phyloP scores from a whole-genome alignment of 2,113 vertebrate species.

The Nyctereutes procyonoides region DNA sequence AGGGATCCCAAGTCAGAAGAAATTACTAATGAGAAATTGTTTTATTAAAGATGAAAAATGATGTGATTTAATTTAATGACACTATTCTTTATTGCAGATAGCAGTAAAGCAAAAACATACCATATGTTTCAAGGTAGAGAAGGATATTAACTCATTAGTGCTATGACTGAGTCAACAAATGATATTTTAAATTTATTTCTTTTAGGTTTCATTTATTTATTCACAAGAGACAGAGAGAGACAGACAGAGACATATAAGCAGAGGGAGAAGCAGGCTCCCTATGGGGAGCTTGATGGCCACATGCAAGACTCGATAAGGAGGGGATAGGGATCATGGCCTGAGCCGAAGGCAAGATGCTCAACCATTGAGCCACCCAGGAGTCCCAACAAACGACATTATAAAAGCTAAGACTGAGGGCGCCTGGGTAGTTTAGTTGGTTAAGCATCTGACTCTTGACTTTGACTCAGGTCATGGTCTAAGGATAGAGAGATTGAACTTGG shows the following conservation, averaged over 20 bases:
- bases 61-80: neutral
- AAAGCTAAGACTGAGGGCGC: neutral
- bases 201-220: too few relatives aligned
- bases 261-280: too few relatives aligned
- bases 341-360: too few relatives aligned
- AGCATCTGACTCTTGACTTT: neutral
- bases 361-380: too few relatives aligned
- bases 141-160: neutral
- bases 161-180: neutral
- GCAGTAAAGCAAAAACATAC: neutral
- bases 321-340: too few relatives aligned
- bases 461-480: neutral
- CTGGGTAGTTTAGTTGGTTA: neutral
- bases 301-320: too few relatives aligned
- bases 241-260: too few relatives aligned
- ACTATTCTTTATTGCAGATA: neutral
- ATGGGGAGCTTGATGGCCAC: too few relatives aligned
- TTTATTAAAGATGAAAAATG: neutral
- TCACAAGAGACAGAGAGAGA: too few relatives aligned
- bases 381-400: neutral
- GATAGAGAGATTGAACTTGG: neutral
- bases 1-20: neutral
- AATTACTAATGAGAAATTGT: neutral
- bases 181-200: neutral
- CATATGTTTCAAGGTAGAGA: neutral